Evolutionary conservation across 2,113 vertebrate genomes (phyloP).

Genomic region (Porphyrio hochstetteri): DNA sequence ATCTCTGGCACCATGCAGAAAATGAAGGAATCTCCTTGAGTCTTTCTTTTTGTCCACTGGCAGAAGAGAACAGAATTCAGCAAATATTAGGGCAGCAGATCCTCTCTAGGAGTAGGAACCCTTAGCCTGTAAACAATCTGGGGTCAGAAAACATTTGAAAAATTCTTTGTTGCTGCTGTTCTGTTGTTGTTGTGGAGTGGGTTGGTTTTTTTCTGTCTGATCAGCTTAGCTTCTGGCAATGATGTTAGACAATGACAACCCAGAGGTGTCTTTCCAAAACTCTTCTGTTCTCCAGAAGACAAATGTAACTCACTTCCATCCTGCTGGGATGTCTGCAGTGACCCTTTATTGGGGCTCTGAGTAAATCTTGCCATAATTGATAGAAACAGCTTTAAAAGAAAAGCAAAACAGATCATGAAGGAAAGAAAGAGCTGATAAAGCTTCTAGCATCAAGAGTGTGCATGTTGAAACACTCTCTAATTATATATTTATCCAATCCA

Average conservation of each 20-base stretch:
- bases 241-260: neutral
- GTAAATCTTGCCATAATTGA: constrained; percentile 59
- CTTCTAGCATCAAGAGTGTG: constrained; percentile 70
- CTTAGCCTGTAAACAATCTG: neutral
- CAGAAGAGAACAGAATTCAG: neutral
- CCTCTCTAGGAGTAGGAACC: neutral
- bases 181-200: neutral
- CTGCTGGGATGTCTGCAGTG: neutral
- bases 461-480: constrained; percentile 75
- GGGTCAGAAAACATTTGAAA: constrained; percentile 15
- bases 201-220: neutral
- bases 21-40: neutral
- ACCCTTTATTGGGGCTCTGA: constrained; percentile 49
- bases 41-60: neutral
- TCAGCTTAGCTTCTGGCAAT: neutral
- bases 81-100: neutral
- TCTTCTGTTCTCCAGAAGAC: too few relatives aligned
- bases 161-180: constrained; percentile 12
- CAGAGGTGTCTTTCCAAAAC: neutral
- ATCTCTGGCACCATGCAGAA: neutral
- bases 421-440: constrained; percentile 73
- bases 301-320: neutral
- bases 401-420: constrained; percentile 69
- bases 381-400: constrained; percentile 65
- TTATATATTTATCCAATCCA: constrained; percentile 74